These are phyloP conservation scores for Drosophila tsacasi DNA, from an alignment of 1,140 invertebrate species.

Conservation along the genomic window DNA sequence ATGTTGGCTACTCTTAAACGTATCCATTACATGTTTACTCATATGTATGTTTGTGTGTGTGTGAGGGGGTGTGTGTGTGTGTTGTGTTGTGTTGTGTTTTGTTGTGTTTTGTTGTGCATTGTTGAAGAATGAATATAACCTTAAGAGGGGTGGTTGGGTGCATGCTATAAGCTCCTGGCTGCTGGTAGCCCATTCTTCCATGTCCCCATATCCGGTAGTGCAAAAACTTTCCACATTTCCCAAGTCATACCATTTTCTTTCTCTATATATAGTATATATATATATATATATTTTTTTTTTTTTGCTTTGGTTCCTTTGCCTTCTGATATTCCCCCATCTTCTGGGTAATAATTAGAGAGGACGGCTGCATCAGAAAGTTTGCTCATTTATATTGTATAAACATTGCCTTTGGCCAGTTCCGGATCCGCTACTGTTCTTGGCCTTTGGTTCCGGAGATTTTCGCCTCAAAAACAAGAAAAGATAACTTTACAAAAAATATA, in stretches of 20 bases:
- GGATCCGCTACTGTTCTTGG: conserved; percentile 11
- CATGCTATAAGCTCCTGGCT: conserved; percentile 41
- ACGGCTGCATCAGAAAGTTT: conserved; percentile 61
- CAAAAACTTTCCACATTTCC: conserved; percentile 24
- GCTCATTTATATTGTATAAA: conserved; percentile 81
- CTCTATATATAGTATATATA: background rate
- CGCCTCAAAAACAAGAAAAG: background rate
- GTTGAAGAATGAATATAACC: background rate
- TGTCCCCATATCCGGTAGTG: conserved; percentile 12
- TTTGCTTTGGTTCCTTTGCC: background rate
- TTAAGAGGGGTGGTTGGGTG: background rate
- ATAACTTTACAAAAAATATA: background rate
- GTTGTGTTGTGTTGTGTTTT: conserved; percentile 13
- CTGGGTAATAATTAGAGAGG: conserved; percentile 63
- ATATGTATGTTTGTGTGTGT: conserved; percentile 64
- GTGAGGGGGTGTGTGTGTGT: conserved; percentile 21
- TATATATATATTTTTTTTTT: background rate
- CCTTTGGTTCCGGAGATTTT: conserved; percentile 18
- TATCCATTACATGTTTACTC: conserved; percentile 79
- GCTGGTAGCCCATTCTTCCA: conserved; percentile 44
- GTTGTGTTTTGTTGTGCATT: conserved; percentile 11
- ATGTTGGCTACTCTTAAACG: conserved; percentile 74
- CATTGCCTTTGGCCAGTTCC: conserved; percentile 51
- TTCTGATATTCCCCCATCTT: background rate
- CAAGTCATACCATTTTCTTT: conserved; percentile 4